Evolutionary conservation across 2,113 vertebrate species (phyloP).

Genomic region (Atractosteus spatula): DNA sequence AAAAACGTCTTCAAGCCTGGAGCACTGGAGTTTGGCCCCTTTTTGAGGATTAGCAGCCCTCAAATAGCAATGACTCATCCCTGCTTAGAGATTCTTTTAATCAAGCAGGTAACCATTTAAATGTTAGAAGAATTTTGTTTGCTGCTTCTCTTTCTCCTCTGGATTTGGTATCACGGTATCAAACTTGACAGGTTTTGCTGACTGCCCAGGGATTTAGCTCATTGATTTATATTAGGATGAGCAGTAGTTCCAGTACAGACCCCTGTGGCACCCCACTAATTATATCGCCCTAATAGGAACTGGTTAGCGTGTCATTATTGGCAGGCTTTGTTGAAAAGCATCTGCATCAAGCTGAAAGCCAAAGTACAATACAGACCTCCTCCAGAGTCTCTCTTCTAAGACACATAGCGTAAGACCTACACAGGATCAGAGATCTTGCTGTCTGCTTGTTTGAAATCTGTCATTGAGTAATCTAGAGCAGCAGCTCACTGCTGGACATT

Average conservation of each 20-base stretch:
- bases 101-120: constrained; percentile 11
- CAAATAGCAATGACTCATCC: background rate
- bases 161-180: too few relatives aligned
- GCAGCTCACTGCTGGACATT: too few relatives aligned
- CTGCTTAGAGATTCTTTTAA: background rate
- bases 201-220: too few relatives aligned
- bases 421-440: too few relatives aligned
- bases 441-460: too few relatives aligned
- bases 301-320: background rate
- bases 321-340: background rate
- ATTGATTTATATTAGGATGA: too few relatives aligned
- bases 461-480: too few relatives aligned
- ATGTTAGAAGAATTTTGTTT: background rate
- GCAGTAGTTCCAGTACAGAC: too few relatives aligned
- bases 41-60: background rate
- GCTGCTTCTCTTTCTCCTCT: background rate
- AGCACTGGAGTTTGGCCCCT: background rate
- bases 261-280: too few relatives aligned
- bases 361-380: background rate
- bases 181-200: too few relatives aligned
- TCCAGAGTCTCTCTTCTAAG: background rate
- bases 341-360: background rate
- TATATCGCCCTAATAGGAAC: background rate
- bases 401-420: too few relatives aligned
- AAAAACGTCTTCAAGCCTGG: background rate